Base-by-base conservation (phyloP, 2,797 vertebrate genomes). In the Sebastes taczanowskii region DNA sequence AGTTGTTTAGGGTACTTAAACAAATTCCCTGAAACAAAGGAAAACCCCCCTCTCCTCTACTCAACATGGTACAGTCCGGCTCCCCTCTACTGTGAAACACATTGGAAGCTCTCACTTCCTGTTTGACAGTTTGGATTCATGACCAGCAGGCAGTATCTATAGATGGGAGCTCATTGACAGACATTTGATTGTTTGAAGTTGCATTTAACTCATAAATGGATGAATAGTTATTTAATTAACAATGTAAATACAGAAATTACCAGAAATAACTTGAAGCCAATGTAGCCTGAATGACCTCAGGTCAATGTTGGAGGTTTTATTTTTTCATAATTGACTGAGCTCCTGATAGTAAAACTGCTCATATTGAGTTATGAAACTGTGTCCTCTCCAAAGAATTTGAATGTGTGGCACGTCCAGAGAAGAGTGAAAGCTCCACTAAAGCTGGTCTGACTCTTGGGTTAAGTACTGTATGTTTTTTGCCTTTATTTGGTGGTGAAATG, bases 41-140 rank as follows among this genome's bases (percentile, higher is more conserved):
- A 34, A 35, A 18, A 9, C 25, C 25, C 30, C 30, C 58, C 20
- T 5, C 58, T 32, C 4, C 58, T 23, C 2, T 13, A 22, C 18
- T 38, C 2, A 13, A 70, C 52, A 38, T 74, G 46, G 65, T 81
- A 58, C 65, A 70, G 27, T 64, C 66, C 11, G 11, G 16, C 16
- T 32, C 6, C 29, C 59, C 16, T 49, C 16, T 23, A 2, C 30
- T n/a, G 0, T 6, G 49, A 75, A 65, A 29, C 18, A 3, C 13
- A 81, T 59, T 29, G 66, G 60, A 64, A 23, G 29, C 18, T 23
- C 10, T 58, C 25, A 49, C 59, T 74, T 74, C 71, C 65, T 80
- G 58, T 4, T 74, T 63, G 58, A 1, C 18, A 11, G 66, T 62
- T 62, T 59, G 18, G 18, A 72, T 2, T 0, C 46, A 18, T 49